These are phyloP conservation scores for Oreonectes daqikongensis DNA, from an alignment of 2,797 vertebrate species.

Conservation along the genomic window DNA sequence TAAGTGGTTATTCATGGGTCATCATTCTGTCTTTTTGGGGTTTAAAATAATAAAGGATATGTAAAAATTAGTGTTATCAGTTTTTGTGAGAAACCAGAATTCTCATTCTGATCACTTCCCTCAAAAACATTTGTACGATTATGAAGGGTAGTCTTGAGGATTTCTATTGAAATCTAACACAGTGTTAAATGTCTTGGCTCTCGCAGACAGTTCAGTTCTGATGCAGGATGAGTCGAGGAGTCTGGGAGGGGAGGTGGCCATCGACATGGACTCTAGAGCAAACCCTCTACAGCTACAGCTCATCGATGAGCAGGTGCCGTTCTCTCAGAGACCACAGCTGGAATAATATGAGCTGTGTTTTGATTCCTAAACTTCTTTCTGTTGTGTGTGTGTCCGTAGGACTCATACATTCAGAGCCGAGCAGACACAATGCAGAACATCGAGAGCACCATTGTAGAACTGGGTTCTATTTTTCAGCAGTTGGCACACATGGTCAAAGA, in stretches of 20 bases:
- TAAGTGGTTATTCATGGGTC: too few relatives aligned
- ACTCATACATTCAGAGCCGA: slow-evolving; percentile 93
- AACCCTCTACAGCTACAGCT: slow-evolving; percentile 90
- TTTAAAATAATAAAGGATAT: too few relatives aligned
- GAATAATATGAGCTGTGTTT: neutral
- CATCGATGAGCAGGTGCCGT: slow-evolving; percentile 88
- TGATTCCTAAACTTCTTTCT: neutral
- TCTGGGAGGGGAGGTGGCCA: slow-evolving; percentile 82
- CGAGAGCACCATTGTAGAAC: slow-evolving; percentile 92
- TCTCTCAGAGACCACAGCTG: neutral
- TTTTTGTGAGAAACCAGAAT: too few relatives aligned
- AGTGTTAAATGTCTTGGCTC: neutral
- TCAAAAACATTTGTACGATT: too few relatives aligned
- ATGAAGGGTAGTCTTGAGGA: too few relatives aligned
- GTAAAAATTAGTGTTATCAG: too few relatives aligned
- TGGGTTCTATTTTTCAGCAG: slow-evolving; percentile 95
- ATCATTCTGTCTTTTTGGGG: too few relatives aligned
- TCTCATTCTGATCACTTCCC: too few relatives aligned
- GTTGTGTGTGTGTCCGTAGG: slow-evolving; percentile 68
- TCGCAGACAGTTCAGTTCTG: slow-evolving; percentile 83
- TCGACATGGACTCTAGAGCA: slow-evolving; percentile 85
- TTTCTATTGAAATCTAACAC: neutral
- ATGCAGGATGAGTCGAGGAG: slow-evolving; percentile 87
- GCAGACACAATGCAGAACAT: slow-evolving; percentile 96
- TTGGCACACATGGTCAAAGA: slow-evolving; percentile 95